Evolutionary conservation across 2,888 invertebrate species (phyloP), one percentile per base, ranked within the genome.

Genomic region (Eupeodes latifasciatus): DNA sequence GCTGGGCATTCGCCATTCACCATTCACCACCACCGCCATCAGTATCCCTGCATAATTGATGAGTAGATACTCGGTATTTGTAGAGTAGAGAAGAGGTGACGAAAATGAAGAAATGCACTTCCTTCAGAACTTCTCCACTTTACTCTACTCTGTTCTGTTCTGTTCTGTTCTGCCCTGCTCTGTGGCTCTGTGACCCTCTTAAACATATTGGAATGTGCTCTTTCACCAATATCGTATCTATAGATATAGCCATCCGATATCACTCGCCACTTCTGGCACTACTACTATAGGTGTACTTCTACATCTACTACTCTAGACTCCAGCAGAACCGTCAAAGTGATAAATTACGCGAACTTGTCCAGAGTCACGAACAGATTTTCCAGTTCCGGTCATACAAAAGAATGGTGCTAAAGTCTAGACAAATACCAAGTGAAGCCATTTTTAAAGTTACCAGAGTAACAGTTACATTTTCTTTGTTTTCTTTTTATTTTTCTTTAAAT

Each of bases 271-370:
- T 44, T 75, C 16, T 61, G 40, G n/a, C 36, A n/a, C n/a, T n/a
- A n/a, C n/a, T n/a, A n/a, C n/a, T n/a, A n/a, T n/a, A 4, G 14
- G 6, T 19, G 10, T 19, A 9, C 19, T 55, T 55, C 19, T 19
- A 19, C 19, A 9, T 27, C 27, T 27, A 47, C 76, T 71, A 14
- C 27, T 14, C 11, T 27, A 36, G 5, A 16, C 47, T 19, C 40
- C 6, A 53, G 57, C 27, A 81, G 69, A 85, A 72, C 81, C 80
- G 88, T 81, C 85, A 88, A 79, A 88, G 85, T 88, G 88, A 88
- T 88, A 88, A 88, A 88, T 88, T 88, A 71, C 85, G 81, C 78
- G 81, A 81, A 85, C 77, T 81, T 81, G 85, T 81, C 88, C 72
- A 76, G 40, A 81, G 81, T 75, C 81, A 85, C 44, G 74, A 81